phyloP scores from a whole-genome alignment of 2,888 invertebrate species.

The Dorcus hopei region DNA sequence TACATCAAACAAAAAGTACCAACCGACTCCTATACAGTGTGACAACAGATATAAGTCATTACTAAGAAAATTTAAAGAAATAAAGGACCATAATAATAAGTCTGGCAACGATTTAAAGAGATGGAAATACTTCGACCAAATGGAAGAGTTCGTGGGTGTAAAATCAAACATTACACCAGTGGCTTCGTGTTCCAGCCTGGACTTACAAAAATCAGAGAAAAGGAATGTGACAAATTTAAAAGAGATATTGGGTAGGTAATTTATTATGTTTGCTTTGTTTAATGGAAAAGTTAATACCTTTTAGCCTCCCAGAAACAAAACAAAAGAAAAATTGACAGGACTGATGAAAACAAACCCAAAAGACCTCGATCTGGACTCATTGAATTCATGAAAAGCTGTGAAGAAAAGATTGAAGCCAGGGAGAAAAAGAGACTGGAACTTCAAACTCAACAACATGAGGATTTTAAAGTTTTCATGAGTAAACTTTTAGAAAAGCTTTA shows the following conservation, averaged over 20 bases:
- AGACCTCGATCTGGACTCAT: not conserved
- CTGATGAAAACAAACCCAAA: not conserved
- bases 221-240: not conserved
- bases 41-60: too few relatives aligned
- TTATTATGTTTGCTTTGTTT: not conserved
- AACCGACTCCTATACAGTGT: too few relatives aligned
- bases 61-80: not conserved
- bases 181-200: not conserved
- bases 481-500: too few relatives aligned
- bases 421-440: not conserved
- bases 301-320: not conserved
- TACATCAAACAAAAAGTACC: too few relatives aligned
- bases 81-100: not conserved
- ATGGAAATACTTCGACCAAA: not conserved
- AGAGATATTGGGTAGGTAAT: not conserved
- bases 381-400: not conserved
- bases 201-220: too few relatives aligned
- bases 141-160: not conserved
- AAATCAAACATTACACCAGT: not conserved
- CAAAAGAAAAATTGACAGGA: not conserved
- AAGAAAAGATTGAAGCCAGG: not conserved
- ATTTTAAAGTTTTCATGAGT: not conserved
- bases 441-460: not conserved
- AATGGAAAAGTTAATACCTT: not conserved
- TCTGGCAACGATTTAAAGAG: not conserved